These are phyloP conservation scores for Agrenia bidenticulata DNA, from an alignment of 2,888 invertebrate species.

Conservation along the genomic window DNA sequence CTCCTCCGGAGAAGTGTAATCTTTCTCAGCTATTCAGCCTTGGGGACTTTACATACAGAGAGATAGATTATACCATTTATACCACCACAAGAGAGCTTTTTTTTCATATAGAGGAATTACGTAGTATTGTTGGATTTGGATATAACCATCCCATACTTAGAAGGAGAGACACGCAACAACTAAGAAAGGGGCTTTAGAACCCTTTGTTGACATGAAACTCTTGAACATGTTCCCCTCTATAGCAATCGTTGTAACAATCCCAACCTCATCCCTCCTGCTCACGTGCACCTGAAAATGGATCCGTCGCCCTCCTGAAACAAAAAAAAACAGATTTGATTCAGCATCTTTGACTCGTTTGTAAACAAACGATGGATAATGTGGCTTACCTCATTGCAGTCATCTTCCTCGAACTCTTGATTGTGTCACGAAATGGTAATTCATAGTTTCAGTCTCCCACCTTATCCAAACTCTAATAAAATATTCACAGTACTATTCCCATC, in stretches of 20 bases:
- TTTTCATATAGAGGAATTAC: too few relatives aligned
- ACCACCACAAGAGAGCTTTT: too few relatives aligned
- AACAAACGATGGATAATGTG: constrained; percentile 1
- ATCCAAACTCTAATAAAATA: too few relatives aligned
- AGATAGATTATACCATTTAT: too few relatives aligned
- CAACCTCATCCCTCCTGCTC: neutral
- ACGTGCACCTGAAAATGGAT: neutral
- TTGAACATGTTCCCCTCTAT: neutral
- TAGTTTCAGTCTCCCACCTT: too few relatives aligned
- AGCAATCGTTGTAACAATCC: neutral
- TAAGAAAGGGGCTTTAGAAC: neutral
- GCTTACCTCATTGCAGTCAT: neutral
- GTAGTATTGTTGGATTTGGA: too few relatives aligned
- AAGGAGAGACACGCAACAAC: too few relatives aligned
- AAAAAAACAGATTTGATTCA: neutral
- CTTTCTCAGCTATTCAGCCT: too few relatives aligned
- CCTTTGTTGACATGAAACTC: neutral
- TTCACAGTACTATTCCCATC: neutral
- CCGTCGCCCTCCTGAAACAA: neutral
- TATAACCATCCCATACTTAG: too few relatives aligned
- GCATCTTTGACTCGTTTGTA: neutral
- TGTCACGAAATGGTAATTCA: constrained; percentile 1
- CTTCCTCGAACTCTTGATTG: neutral
- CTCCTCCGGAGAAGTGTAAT: too few relatives aligned
- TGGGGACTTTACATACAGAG: too few relatives aligned